Evolutionary conservation across 2,797 vertebrate species (phyloP), one percentile per base, ranked within the genome.

Genomic region (Vultur gryphus): DNA sequence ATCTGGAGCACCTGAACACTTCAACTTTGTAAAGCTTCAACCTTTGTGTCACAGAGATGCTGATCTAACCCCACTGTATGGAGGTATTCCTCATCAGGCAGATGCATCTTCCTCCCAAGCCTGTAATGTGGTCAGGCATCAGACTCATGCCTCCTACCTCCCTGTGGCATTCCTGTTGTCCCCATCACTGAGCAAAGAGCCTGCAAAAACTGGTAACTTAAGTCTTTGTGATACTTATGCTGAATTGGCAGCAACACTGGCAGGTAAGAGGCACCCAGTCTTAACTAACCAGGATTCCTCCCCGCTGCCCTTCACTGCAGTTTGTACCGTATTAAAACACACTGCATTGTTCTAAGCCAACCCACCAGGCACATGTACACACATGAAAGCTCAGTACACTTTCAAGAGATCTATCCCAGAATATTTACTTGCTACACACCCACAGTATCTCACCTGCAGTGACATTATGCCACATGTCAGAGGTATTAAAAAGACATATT

Each of bases 331-430:
- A 52, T 37, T 67, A 57, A 73, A 85, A 39, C 13, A 79, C 7
- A 24, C 10, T 19, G 26, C 28, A 13, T 12, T 71, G 20, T 23
- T 73, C 24, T 21, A 77, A 67, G 13, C 25, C 81, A 84, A n/a
- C 13, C 11, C 55, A 77, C 14, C 28, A 83, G n/a, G 24, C 19
- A 29, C 24, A 18, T 0, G 2, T 24, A 46, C 29, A 28, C 0
- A 0, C 17, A 14, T 1, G 13, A 64, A 61, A 78, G 70, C 70
- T 55, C 8, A 2, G 31, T 5, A 69, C 13, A 8, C 43, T n/a
- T 43, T 2, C 11, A 92, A 21, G n/a, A 89, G 43, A 72, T 35
- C 80, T 48, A 7, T 8, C 35, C 23, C 31, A 52, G 26, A 55
- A 62, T 17, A 13, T 29, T 84, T 64, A n/a, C 43, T 54, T 69